These are phyloP conservation scores for Indicator maculatus DNA, from an alignment of 2,113 vertebrate genomes.

Conservation along the genomic window DNA sequence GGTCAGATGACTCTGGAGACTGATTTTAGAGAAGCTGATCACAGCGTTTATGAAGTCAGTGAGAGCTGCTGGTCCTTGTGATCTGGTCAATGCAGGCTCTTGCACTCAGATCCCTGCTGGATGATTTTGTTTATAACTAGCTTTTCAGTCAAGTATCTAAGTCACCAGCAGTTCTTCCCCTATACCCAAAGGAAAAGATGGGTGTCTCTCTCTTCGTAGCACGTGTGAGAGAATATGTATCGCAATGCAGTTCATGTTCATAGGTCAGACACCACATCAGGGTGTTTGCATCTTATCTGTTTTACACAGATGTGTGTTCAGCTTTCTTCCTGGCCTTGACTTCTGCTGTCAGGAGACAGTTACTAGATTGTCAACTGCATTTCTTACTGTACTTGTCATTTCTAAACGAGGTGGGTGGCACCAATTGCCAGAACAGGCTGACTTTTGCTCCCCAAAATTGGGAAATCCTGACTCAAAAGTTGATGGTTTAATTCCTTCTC, in stretches of 20 bases:
- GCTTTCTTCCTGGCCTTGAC: neutral
- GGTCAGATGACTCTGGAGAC: neutral
- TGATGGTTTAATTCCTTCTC: neutral
- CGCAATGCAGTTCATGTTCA: neutral
- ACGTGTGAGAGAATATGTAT: neutral
- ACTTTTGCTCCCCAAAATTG: neutral
- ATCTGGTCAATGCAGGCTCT: fast-evolving
- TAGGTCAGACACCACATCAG: neutral
- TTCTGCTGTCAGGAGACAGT: neutral
- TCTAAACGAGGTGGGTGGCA: neutral
- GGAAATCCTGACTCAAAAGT: neutral
- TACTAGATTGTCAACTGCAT: neutral
- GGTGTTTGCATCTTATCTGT: neutral
- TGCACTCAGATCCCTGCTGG: neutral
- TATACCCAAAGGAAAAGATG: neutral
- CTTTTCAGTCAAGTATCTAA: neutral
- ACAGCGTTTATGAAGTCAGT: neutral
- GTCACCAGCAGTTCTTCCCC: neutral
- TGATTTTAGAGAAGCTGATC: neutral
- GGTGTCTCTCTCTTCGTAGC: neutral
- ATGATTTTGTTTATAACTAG: neutral
- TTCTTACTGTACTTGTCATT: neutral
- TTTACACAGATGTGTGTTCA: neutral
- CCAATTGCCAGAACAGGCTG: neutral
- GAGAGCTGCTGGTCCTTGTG: neutral